Evolutionary conservation across 2,888 invertebrate genomes (phyloP).

Genomic region (Hyalella azteca): DNA sequence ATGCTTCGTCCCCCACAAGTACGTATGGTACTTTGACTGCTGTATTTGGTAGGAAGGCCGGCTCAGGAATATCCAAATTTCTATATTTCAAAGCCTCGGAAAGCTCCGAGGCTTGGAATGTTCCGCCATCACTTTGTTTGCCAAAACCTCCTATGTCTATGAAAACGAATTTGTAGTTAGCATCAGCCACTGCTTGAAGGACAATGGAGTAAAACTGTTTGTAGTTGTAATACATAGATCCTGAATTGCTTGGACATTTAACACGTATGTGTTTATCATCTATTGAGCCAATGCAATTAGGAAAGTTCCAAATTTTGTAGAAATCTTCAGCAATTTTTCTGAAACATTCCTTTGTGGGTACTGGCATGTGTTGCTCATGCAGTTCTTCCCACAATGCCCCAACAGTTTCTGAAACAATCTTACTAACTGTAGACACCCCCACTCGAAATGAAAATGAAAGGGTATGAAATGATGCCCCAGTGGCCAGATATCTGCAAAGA

Average conservation of each 20-base stretch:
- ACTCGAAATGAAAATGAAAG: constrained; percentile 36
- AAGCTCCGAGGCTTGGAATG: constrained; percentile 38
- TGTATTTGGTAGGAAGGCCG: too few relatives aligned
- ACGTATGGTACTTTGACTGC: constrained; percentile 37
- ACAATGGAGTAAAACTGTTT: constrained; percentile 45
- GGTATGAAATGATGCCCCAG: constrained; percentile 34
- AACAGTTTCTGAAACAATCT: constrained; percentile 42
- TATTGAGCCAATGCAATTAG: constrained; percentile 59
- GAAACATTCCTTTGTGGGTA: constrained; percentile 1
- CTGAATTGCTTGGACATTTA: constrained; percentile 48
- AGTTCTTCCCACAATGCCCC: constrained; percentile 38
- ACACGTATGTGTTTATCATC: constrained; percentile 59
- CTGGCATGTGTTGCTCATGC: constrained; percentile 36
- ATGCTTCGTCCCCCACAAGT: constrained; percentile 38
- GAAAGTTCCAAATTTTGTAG: constrained; percentile 59
- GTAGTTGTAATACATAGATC: constrained; percentile 53
- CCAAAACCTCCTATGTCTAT: constrained; percentile 42
- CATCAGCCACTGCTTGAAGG: constrained; percentile 51
- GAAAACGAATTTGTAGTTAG: constrained; percentile 48
- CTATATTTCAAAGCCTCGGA: background rate
- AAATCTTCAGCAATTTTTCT: constrained; percentile 41
- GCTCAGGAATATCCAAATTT: constrained; percentile 37
- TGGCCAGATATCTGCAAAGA: constrained; percentile 35
- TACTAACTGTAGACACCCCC: constrained; percentile 33
- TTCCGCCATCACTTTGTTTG: constrained; percentile 40